These are phyloP conservation scores for Pagetopsis macropterus DNA, from an alignment of 2,797 vertebrate species.

Conservation along the genomic window DNA sequence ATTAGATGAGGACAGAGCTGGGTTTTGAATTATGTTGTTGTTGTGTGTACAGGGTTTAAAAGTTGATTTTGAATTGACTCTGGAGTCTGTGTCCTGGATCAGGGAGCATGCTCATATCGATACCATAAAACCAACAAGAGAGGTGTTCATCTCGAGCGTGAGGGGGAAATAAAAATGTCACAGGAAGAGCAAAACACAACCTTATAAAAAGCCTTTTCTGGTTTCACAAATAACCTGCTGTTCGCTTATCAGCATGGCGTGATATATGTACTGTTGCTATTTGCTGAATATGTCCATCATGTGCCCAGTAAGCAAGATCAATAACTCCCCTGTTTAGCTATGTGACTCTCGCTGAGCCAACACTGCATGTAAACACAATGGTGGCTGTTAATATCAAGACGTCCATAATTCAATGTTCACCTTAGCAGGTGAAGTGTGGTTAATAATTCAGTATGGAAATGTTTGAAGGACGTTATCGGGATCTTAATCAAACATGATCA, in stretches of 20 bases:
- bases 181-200: not conserved
- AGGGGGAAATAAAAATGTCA: slow-evolving; percentile 8
- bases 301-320: not conserved
- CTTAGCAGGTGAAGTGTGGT: not conserved
- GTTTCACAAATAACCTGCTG: not conserved
- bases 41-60: not conserved
- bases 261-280: slow-evolving; percentile 1
- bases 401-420: slow-evolving; percentile 1
- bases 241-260: not conserved
- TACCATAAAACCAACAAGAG: slow-evolving; percentile 21
- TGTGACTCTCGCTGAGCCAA: not conserved
- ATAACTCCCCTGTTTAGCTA: not conserved
- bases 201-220: slow-evolving; percentile 1
- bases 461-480: not conserved
- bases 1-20: slow-evolving; percentile 3
- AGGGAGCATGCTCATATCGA: slow-evolving; percentile 20
- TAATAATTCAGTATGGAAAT: not conserved
- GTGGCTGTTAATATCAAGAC: not conserved
- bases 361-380: not conserved
- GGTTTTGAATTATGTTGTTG: slow-evolving; percentile 2
- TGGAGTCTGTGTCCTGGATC: slow-evolving; percentile 15
- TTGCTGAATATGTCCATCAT: slow-evolving; percentile 2
- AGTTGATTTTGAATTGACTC: slow-evolving; percentile 32
- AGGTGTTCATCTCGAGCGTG: not conserved
- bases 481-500: not conserved